A percentile compares a stretch with the other conserved stretches of the same genome.
phyloP scores from a whole-genome alignment of 2,888 invertebrate genomes.

The Tenthredo distinguenda region DNA sequence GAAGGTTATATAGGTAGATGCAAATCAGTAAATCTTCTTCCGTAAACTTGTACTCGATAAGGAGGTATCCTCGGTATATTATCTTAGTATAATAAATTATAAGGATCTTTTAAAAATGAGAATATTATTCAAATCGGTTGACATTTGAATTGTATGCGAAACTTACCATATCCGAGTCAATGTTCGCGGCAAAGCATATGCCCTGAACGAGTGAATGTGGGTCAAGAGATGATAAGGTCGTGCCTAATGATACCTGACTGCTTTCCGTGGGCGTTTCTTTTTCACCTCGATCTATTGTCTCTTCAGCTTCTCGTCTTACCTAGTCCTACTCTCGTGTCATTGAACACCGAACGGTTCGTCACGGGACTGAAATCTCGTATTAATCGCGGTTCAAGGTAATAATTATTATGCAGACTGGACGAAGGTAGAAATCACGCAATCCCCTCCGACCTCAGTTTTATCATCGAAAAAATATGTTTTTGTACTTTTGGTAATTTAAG shows the following conservation, averaged over 20 bases:
- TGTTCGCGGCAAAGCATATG: constrained; percentile 15
- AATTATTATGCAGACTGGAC: not conserved
- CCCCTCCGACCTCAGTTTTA: constrained; percentile 9
- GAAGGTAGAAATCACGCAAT: constrained; percentile 6
- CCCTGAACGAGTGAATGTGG: not conserved
- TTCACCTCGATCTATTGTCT: not conserved
- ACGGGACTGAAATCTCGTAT: not conserved
- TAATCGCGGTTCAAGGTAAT: not conserved
- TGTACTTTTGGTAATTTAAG: not conserved
- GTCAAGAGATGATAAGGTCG: constrained; percentile 50
- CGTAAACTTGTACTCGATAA: constrained; percentile 7
- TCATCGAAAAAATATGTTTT: not conserved
- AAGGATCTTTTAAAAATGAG: not conserved
- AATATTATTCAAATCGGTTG: not conserved
- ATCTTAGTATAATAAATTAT: not conserved
- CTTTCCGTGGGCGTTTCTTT: constrained; percentile 17
- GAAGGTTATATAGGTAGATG: not conserved
- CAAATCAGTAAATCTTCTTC: not conserved
- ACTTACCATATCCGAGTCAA: constrained; percentile 12
- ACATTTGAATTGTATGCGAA: not conserved
- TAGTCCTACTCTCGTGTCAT: not conserved
- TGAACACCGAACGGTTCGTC: not conserved
- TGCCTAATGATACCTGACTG: constrained; percentile 26
- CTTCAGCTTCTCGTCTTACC: constrained; percentile 1
- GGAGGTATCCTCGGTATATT: not conserved